phyloP scores from a whole-genome alignment of 2,888 invertebrate genomes.

The Pharmacophagus antenor region DNA sequence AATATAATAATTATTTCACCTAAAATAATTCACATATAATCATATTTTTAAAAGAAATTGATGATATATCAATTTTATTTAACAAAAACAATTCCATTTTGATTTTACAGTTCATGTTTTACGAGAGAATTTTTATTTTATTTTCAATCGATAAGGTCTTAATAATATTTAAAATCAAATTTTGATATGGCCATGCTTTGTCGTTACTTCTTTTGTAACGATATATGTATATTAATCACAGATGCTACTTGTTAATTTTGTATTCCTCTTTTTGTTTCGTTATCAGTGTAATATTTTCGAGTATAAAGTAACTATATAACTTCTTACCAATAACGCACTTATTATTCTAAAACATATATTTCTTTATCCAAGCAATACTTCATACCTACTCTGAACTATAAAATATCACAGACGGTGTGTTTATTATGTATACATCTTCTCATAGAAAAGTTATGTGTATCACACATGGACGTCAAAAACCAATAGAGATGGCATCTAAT shows the following conservation, averaged over 20 bases:
- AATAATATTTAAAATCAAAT: slow-evolving; percentile 67
- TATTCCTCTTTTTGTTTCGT: slow-evolving; percentile 48
- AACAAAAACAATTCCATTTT: neutral
- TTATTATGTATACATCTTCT: slow-evolving; percentile 81
- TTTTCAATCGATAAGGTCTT: slow-evolving; percentile 48
- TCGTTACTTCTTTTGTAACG: slow-evolving; percentile 66
- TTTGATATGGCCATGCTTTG: slow-evolving; percentile 77
- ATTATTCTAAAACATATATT: slow-evolving; percentile 74
- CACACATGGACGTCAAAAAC: slow-evolving; percentile 79
- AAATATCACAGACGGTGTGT: slow-evolving; percentile 81
- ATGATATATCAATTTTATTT: too few species aligned
- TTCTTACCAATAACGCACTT: slow-evolving; percentile 75
- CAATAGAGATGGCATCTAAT: slow-evolving; percentile 76
- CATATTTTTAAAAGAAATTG: too few species aligned
- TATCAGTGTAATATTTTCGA: slow-evolving; percentile 60
- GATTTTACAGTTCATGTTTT: slow-evolving; percentile 1
- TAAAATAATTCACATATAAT: too few species aligned
- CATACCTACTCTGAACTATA: slow-evolving; percentile 77
- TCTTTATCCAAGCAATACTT: slow-evolving; percentile 77
- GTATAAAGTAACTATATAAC: slow-evolving; percentile 70
- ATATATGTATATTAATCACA: slow-evolving; percentile 78
- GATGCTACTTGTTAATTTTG: slow-evolving; percentile 65
- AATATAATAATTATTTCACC: too few species aligned
- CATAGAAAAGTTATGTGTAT: slow-evolving; percentile 80
- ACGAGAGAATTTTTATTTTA: slow-evolving; percentile 51